Conservation (phyloP, 64 coral and sea anemone species). For the Dendrophyllia cribrosa region DNA sequence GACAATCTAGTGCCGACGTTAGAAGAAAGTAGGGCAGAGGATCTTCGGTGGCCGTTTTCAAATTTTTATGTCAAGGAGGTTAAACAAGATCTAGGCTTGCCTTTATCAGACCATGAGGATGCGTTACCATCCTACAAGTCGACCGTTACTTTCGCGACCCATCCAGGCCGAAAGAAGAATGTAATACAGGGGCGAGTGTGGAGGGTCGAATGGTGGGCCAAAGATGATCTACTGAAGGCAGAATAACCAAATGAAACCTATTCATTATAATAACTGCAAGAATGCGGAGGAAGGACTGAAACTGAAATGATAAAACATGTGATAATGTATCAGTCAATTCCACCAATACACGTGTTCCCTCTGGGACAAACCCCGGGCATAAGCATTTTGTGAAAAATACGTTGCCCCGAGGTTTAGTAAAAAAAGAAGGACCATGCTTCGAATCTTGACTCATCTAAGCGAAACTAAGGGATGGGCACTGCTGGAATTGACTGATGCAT, state of each 20-base stretch:
- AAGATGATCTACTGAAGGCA: neutral
- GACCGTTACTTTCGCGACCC: slow-evolving; percentile 38
- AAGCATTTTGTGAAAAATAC: too few relatives aligned
- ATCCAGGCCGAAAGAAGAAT: slow-evolving; percentile 78
- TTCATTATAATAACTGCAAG: too few relatives aligned
- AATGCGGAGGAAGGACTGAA: too few relatives aligned
- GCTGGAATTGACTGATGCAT: too few relatives aligned
- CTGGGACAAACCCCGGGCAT: too few relatives aligned
- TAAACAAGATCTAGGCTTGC: neutral
- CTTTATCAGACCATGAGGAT: neutral
- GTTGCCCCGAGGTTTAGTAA: too few relatives aligned
- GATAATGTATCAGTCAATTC: too few relatives aligned
- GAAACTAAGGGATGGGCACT: too few relatives aligned
- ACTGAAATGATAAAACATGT: neutral
- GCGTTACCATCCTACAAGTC: slow-evolving; percentile 81
- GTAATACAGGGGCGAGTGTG: slow-evolving; percentile 88
- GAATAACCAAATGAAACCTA: too few relatives aligned
- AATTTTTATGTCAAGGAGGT: slow-evolving; percentile 90
- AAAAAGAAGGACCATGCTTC: too few relatives aligned
- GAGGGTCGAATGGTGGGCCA: slow-evolving; percentile 97
- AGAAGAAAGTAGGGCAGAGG: slow-evolving; percentile 34
- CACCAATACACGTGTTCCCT: too few relatives aligned
- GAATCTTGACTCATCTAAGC: too few relatives aligned
- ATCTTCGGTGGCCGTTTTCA: slow-evolving; percentile 85
- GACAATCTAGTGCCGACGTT: slow-evolving; percentile 23